These are phyloP conservation scores for Lithophane socia DNA, from an alignment of 2,888 invertebrate species.

Conservation along the genomic window DNA sequence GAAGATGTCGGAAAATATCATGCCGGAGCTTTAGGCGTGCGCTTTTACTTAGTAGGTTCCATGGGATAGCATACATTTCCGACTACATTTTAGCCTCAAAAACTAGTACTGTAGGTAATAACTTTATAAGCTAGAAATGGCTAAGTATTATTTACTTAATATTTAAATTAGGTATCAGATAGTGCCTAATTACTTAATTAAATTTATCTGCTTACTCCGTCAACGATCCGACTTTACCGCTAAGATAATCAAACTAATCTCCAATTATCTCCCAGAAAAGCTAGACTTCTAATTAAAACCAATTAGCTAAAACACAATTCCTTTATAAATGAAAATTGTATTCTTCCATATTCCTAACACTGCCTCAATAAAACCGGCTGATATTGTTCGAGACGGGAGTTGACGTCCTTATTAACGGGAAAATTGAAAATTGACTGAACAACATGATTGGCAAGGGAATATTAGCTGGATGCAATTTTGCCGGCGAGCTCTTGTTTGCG, in stretches of 20 bases:
- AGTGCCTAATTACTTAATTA: constrained; percentile 24
- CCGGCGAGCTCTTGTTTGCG: constrained; percentile 80
- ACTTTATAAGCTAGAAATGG: background rate
- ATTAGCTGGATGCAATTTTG: constrained; percentile 88
- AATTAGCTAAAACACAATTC: constrained; percentile 61
- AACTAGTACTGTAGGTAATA: background rate
- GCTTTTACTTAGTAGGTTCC: too few species aligned
- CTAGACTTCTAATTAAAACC: constrained; percentile 50
- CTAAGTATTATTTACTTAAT: constrained; percentile 2
- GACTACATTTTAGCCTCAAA: too few species aligned
- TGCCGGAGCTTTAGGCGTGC: too few species aligned
- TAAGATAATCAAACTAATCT: constrained; percentile 39
- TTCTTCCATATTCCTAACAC: constrained; percentile 57
- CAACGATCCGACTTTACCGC: constrained; percentile 12
- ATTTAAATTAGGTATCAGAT: constrained; percentile 9
- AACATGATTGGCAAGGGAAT: constrained; percentile 89
- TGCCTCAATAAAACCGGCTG: constrained; percentile 76
- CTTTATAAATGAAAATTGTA: constrained; percentile 40
- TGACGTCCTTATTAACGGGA: constrained; percentile 89
- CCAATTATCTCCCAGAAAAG: constrained; percentile 44
- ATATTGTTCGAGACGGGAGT: constrained; percentile 82
- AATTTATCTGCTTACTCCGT: constrained; percentile 32
- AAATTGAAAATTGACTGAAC: constrained; percentile 89
- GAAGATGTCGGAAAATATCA: too few species aligned
- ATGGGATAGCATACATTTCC: too few species aligned